These are phyloP conservation scores for Caenorhabditis panamensis DNA, from an alignment of 2,888 invertebrate species.

Conservation along the genomic window DNA sequence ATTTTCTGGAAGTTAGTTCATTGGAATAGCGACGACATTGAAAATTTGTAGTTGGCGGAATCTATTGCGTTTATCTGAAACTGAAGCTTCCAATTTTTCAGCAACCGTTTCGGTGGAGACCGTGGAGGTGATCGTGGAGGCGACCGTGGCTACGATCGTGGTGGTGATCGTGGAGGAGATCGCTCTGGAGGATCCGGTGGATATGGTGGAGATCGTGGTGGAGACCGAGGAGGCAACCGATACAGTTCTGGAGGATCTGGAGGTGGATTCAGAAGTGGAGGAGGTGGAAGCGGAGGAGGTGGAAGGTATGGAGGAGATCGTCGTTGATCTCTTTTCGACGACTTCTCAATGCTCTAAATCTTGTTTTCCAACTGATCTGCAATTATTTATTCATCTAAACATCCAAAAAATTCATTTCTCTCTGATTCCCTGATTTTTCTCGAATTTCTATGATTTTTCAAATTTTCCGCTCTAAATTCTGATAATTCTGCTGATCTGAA, in stretches of 20 bases:
- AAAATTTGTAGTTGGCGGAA: no score
- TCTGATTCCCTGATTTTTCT: neutral
- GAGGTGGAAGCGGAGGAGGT: slow-evolving; percentile 39
- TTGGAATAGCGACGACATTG: no score
- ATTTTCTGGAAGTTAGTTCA: no score
- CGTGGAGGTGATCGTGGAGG: slow-evolving; percentile 42
- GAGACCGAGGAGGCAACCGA: slow-evolving; percentile 31
- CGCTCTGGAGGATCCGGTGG: slow-evolving; percentile 46
- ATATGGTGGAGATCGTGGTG: slow-evolving; percentile 39
- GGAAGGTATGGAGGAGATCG: slow-evolving; percentile 55
- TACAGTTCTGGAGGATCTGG: no score
- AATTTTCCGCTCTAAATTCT: no score
- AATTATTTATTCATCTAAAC: neutral
- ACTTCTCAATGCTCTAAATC: neutral
- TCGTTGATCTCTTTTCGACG: slow-evolving; percentile 17
- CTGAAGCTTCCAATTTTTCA: no score
- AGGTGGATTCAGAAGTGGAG: slow-evolving; percentile 28
- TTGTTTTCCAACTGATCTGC: neutral
- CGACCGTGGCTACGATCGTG: slow-evolving; percentile 46
- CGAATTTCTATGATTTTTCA: neutral
- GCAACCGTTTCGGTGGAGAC: slow-evolving; percentile 34
- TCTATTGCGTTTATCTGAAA: no score
- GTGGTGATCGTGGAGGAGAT: slow-evolving; percentile 54
- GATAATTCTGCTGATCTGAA: no score
- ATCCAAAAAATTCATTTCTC: neutral